These are phyloP conservation scores for Dynastes maya DNA, from an alignment of 2,888 invertebrate genomes.

Conservation along the genomic window DNA sequence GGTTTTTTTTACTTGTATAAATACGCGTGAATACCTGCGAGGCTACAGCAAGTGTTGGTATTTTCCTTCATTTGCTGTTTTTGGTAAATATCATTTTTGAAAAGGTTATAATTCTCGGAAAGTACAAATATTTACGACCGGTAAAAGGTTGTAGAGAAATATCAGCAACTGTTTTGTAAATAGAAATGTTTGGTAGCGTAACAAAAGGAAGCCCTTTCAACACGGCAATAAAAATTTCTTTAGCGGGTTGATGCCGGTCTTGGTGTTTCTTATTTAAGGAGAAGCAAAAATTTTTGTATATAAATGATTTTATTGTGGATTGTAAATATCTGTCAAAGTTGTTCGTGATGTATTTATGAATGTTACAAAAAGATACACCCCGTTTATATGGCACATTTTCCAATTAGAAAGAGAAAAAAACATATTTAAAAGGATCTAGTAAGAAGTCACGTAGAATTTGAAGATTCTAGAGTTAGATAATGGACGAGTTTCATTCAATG, in stretches of 20 bases:
- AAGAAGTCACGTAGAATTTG: too few species aligned
- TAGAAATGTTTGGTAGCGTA: neutral
- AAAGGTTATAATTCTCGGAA: constrained; percentile 4
- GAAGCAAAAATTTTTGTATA: neutral
- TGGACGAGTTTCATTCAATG: too few species aligned
- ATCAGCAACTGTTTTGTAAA: neutral
- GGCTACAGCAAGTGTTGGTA: neutral
- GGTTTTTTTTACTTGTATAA: neutral
- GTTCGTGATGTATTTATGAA: neutral
- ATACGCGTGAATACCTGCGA: neutral
- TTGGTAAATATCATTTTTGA: neutral
- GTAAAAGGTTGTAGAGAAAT: neutral
- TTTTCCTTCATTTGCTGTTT: too few species aligned
- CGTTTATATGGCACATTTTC: too few species aligned
- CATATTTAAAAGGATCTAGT: too few species aligned
- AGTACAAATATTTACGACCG: constrained; percentile 31
- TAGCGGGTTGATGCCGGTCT: neutral
- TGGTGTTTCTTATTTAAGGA: too few species aligned
- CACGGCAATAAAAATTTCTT: neutral
- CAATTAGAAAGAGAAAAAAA: too few species aligned
- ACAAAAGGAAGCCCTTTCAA: neutral
- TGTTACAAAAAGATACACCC: neutral
- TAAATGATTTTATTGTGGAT: neutral
- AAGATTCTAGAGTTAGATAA: too few species aligned
- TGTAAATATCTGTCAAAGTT: constrained; percentile 9